Conservation (phyloP, 2,113 vertebrate species). For the Lagopus muta region DNA sequence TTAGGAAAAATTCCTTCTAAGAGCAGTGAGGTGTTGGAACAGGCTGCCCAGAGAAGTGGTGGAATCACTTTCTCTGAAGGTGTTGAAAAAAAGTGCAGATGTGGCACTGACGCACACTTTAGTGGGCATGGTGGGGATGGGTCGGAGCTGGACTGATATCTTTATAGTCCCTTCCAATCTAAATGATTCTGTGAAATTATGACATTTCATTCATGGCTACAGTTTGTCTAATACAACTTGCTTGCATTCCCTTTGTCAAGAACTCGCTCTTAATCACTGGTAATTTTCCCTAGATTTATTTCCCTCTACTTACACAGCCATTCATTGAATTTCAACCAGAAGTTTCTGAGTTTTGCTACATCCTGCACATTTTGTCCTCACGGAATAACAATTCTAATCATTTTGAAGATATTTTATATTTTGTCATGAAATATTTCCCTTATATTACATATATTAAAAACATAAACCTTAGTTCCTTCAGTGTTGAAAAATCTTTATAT, state of each 20-base stretch:
- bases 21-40: too few relatives aligned
- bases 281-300: not conserved
- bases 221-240: not conserved
- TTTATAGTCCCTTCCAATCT: too few relatives aligned
- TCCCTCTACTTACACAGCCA: not conserved
- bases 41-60: too few relatives aligned
- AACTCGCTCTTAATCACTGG: not conserved
- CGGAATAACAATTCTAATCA: not conserved
- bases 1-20: too few relatives aligned
- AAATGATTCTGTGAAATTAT: not conserved
- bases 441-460: not conserved
- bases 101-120: too few relatives aligned
- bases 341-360: not conserved
- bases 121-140: too few relatives aligned
- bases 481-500: not conserved
- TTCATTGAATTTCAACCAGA: not conserved
- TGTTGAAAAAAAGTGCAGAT: too few relatives aligned
- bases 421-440: not conserved
- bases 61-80: too few relatives aligned
- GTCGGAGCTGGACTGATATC: too few relatives aligned
- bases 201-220: not conserved
- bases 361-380: not conserved
- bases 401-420: not conserved
- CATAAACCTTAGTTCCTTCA: accelerated
- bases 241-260: not conserved